These are phyloP conservation scores for Pristionchus mayeri DNA, from an alignment of 2,888 invertebrate genomes.

Conservation along the genomic window DNA sequence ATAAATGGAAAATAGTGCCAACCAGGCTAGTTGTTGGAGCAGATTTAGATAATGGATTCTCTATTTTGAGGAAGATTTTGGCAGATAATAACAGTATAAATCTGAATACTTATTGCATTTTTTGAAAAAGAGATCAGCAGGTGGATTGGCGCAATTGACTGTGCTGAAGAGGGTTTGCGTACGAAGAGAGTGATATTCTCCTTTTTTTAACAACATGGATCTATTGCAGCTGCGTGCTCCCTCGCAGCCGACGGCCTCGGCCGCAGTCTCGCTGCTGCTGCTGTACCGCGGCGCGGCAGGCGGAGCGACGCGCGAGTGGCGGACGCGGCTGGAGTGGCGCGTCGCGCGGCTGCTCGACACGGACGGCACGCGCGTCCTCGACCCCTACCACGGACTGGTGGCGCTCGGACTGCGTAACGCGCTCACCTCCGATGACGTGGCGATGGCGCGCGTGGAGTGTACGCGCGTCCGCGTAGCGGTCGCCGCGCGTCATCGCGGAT, in stretches of 20 bases:
- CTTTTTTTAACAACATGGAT: too few relatives aligned
- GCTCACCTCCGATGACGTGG: conserved; percentile 56
- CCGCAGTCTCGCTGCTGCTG: conserved; percentile 56
- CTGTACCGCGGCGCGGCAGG: conserved; percentile 62
- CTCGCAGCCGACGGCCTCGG: background rate
- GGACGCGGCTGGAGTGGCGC: conserved; percentile 46
- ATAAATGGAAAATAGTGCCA: too few relatives aligned
- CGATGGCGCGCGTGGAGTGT: conserved; percentile 60
- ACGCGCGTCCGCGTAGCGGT: conserved; percentile 53
- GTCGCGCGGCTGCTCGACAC: conserved; percentile 48
- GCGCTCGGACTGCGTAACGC: conserved; percentile 58
- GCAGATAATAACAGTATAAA: too few relatives aligned
- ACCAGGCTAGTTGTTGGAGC: too few relatives aligned
- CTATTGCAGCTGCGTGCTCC: conserved; percentile 48
- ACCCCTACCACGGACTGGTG: conserved; percentile 55
- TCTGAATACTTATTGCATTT: too few relatives aligned
- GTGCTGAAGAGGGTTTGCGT: background rate
- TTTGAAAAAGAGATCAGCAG: too few relatives aligned
- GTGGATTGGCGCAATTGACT: background rate
- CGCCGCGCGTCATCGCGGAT: conserved; percentile 23
- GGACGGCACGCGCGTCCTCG: conserved; percentile 51
- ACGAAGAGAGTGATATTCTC: background rate
- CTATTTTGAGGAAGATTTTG: too few relatives aligned
- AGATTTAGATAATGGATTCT: too few relatives aligned
- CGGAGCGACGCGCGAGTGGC: conserved; percentile 62